Evolutionary conservation across 2,113 vertebrate genomes (phyloP), one percentile per base, ranked within the genome.

Genomic region (Pygoscelis adeliae): DNA sequence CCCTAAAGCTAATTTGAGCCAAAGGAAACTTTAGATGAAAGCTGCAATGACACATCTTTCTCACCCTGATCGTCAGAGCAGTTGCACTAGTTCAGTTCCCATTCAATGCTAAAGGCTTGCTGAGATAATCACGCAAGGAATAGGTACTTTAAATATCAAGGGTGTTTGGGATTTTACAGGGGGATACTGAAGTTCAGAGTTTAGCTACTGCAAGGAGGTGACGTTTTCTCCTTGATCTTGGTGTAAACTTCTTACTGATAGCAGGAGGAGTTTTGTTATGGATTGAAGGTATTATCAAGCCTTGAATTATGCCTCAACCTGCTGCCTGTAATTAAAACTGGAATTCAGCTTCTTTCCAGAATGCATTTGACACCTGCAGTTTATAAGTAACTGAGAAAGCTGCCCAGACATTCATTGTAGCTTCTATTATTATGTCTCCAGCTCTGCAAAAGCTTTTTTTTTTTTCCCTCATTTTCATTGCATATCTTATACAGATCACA

Each of bases 301-400:
- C 73, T 65, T 92, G 91, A 94, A 90, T 94, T 93, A 89, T 23
- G 58, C 52, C 78, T 87, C 71, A 91, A 87, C 87, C 87, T 96
- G 89, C 91, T 93, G 94, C 61, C 91, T 89, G 86, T 96, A 97
- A 97, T 97, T 97, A 97, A 96, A 95, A 96, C 49, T 58, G 81
- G 81, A 79, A 91, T 89, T 69, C 86, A 91, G 89, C 52, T 89
- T 76, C 81, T 89, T 87, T 94, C 81, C 95, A 97, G 93, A 87
- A 85, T 7, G 34, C 55, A 20, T 95, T 97, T 93, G 91, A 96
- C 93, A 96, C 95, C 94, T 91, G 95, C 94, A 79, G 73, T 91
- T 95, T 93, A 34, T 81, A 96, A 90, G 87, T 81, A 95, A 90
- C 83, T 83, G 61, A 83, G 83, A 97, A 95, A 32, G 82, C 95